Base-by-base conservation (phyloP, 2,888 invertebrate species). In the Pyrrhia umbra region DNA sequence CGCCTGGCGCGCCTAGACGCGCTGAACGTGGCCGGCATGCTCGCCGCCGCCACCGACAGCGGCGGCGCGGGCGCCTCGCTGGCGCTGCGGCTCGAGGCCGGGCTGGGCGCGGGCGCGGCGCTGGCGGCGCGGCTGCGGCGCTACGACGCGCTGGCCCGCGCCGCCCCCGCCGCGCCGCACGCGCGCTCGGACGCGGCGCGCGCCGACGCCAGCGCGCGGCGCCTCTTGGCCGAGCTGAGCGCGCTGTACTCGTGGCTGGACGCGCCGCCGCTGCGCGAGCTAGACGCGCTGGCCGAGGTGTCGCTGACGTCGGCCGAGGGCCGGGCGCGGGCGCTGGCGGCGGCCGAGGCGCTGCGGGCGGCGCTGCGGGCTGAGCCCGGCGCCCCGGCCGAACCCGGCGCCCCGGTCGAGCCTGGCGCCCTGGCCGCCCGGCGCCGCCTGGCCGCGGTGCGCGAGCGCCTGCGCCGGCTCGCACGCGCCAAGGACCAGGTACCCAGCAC, bases 141-240 rank as follows among this genome's bases (percentile, higher is more conserved):
- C 68, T 80, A 79, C 77, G 84, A 82, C 46, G 97, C 97, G 80
- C 97, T 97, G 59, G 95, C 98, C 39, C 96, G 98, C 84, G 85
- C 81, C 60, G 87, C 86, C 47, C 87, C 85, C 64, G 85, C 81
- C 75, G 88, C 88, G 52, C 83, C 82, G 30, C 85, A 83, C 78
- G 87, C 86, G 69, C 88, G 87, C 78, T 85, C 79, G 54, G 90
- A 81, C 79, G 97, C 85, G 71, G 92, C 84, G 68, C 89, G 85
- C 64, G 98, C 98, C 42, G 98, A 98, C 91, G 96, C 95, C 82
- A 99, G 98, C 91, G 98, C 98, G 88, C 97, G 97, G 75, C 96
- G 96, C 75, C 94, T 98, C 67, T 95, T 98, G 80, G 96, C 96
- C 66, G 97, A 98, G 87, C 95, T 99, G 13, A 96, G 97, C 80